Percentiles rank a stretch among this genome's conserved stretches.
Conservation (phyloP, 2,888 invertebrate genomes). For the Barypeithes pellucidus region DNA sequence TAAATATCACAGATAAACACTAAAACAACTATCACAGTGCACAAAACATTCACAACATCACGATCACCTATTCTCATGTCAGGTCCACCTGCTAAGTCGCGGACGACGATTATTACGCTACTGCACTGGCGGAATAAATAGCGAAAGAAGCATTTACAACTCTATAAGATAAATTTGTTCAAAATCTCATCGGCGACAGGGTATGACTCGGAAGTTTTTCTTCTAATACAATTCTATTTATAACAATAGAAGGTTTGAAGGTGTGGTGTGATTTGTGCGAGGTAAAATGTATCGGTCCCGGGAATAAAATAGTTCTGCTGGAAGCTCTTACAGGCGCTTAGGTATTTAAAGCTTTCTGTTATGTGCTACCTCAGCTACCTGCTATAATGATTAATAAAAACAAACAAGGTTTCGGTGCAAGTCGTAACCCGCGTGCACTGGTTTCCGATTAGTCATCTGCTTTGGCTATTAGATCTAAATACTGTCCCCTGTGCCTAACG, state of each 20-base stretch:
- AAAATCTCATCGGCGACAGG: slow-evolving; percentile 19
- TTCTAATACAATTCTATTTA: slow-evolving; percentile 29
- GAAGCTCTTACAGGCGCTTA: too few species aligned
- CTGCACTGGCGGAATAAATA: slow-evolving; percentile 15
- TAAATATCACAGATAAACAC: slow-evolving; percentile 15
- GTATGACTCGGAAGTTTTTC: slow-evolving; percentile 30
- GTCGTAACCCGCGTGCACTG: too few species aligned
- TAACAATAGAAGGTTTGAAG: slow-evolving; percentile 28
- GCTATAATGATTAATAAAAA: too few species aligned
- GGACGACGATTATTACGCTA: slow-evolving; percentile 3
- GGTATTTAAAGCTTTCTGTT: too few species aligned
- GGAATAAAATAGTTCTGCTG: background rate
- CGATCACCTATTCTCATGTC: slow-evolving; percentile 9
- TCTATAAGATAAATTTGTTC: slow-evolving; percentile 15
- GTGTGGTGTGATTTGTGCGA: background rate
- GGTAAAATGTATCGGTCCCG: background rate
- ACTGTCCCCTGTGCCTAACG: too few species aligned
- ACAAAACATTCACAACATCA: slow-evolving; percentile 20
- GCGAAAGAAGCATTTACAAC: slow-evolving; percentile 17
- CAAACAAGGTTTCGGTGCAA: too few species aligned
- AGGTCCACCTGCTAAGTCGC: background rate
- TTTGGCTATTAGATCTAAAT: too few species aligned
- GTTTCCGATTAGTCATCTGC: too few species aligned
- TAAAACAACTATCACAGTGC: background rate
- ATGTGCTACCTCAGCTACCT: too few species aligned